phyloP scores from a whole-genome alignment of 2,888 invertebrate genomes.

The Trissolcus brochymenae region DNA sequence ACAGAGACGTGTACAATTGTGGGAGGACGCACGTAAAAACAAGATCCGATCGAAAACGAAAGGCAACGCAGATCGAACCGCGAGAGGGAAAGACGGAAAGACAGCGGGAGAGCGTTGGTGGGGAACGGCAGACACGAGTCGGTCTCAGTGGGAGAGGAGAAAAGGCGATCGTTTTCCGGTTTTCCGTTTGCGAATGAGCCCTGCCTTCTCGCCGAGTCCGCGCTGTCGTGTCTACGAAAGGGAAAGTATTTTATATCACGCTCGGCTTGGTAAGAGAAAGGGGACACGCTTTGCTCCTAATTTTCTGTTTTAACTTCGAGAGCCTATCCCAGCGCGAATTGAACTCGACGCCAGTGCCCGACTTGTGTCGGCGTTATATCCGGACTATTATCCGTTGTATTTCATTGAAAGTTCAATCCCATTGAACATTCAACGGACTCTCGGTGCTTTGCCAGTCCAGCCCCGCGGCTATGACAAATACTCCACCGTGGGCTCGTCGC shows the following conservation, averaged over 20 bases:
- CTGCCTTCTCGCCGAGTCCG: conserved; percentile 53
- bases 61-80: conserved; percentile 43
- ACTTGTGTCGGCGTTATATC: conserved; percentile 50
- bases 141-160: conserved; percentile 59
- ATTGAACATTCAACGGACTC: conserved; percentile 28
- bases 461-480: conserved; percentile 1
- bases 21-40: conserved; percentile 48
- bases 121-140: conserved; percentile 50
- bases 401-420: conserved; percentile 53
- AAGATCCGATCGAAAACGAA: conserved; percentile 50
- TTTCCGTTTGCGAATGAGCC: conserved; percentile 67
- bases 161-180: conserved; percentile 71
- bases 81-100: conserved; percentile 26
- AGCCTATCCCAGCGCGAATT: conserved; percentile 63
- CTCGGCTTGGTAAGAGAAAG: conserved; percentile 77
- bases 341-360: conserved; percentile 59
- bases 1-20: conserved; percentile 36
- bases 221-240: conserved; percentile 68
- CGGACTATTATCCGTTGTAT: conserved; percentile 52
- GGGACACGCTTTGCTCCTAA: conserved; percentile 76
- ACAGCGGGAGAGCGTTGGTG: conserved; percentile 7
- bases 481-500: too few species aligned
- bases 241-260: conserved; percentile 76
- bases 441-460: conserved; percentile 13
- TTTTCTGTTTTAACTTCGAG: conserved; percentile 73